These are phyloP conservation scores for Diarsia rubi DNA, from an alignment of 2,888 invertebrate species.

Conservation along the genomic window DNA sequence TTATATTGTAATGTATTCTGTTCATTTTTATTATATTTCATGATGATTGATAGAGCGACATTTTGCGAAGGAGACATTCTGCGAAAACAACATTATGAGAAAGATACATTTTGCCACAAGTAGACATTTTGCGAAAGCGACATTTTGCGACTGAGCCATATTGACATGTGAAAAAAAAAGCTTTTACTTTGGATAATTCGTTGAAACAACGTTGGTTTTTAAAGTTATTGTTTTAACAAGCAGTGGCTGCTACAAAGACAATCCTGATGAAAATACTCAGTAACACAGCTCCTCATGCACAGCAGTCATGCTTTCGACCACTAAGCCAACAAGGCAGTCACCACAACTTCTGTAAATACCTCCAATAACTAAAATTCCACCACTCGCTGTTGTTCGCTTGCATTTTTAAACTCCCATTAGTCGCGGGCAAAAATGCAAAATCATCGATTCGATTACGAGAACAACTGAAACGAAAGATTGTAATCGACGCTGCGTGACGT, in stretches of 20 bases:
- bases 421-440: constrained; percentile 49
- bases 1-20: background rate
- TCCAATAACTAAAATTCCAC: background rate
- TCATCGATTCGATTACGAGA: constrained; percentile 60
- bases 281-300: no score
- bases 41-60: constrained; percentile 7
- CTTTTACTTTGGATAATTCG: background rate
- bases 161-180: background rate
- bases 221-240: background rate
- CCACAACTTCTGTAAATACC: background rate
- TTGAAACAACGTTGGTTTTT: background rate
- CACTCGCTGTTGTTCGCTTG: background rate
- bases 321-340: no score
- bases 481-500: constrained; percentile 47
- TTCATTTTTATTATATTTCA: background rate
- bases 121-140: no score
- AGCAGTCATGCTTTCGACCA: no score
- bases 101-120: no score
- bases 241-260: no score
- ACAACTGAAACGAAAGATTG: constrained; percentile 48
- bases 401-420: constrained; percentile 20
- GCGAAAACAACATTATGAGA: no score
- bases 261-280: no score
- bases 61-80: no score
- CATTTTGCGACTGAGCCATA: no score